These are phyloP conservation scores for Anthopleura xanthogrammica DNA, from an alignment of 92 coral and sea anemone species.

Conservation along the genomic window DNA sequence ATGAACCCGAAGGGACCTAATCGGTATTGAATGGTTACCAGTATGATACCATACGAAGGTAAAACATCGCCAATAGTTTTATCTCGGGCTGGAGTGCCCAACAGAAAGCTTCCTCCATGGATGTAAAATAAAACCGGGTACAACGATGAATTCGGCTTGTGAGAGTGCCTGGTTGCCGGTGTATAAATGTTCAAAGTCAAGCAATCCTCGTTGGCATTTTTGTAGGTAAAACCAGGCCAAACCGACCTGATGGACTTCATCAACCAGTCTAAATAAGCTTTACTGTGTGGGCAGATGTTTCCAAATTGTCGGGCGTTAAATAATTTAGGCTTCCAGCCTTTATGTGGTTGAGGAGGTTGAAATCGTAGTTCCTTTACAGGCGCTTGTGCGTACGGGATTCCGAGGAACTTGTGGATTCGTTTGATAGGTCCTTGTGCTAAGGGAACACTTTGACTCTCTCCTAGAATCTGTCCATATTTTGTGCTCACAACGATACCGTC, in stretches of 20 bases:
- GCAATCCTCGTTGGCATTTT: conserved; percentile 61
- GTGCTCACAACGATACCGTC: conserved; percentile 33
- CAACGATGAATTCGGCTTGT: neutral
- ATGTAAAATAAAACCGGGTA: conserved; percentile 74
- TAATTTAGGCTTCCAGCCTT: conserved; percentile 45
- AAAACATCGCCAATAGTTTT: conserved; percentile 70
- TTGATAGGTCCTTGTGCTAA: conserved; percentile 45
- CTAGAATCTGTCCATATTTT: conserved; percentile 52
- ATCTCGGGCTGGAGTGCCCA: conserved; percentile 60
- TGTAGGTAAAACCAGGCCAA: conserved; percentile 56
- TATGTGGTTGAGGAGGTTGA: conserved; percentile 52
- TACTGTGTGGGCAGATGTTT: conserved; percentile 56
- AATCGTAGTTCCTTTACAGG: conserved; percentile 55
- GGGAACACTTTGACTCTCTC: conserved; percentile 40
- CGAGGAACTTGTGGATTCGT: conserved; percentile 55
- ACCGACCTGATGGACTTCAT: conserved; percentile 43
- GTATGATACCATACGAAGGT: conserved; percentile 59
- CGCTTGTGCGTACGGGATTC: conserved; percentile 63
- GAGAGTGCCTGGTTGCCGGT: conserved; percentile 43
- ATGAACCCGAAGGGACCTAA: conserved; percentile 77
- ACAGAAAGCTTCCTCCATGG: conserved; percentile 73
- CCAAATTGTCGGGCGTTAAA: conserved; percentile 51
- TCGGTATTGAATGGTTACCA: conserved; percentile 78
- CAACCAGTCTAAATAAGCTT: conserved; percentile 27
- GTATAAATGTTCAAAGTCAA: conserved; percentile 61